Evolutionary conservation across 2,797 vertebrate genomes (phyloP), one percentile per base, ranked within the genome.

Genomic region (Lutjanus campechanus): DNA sequence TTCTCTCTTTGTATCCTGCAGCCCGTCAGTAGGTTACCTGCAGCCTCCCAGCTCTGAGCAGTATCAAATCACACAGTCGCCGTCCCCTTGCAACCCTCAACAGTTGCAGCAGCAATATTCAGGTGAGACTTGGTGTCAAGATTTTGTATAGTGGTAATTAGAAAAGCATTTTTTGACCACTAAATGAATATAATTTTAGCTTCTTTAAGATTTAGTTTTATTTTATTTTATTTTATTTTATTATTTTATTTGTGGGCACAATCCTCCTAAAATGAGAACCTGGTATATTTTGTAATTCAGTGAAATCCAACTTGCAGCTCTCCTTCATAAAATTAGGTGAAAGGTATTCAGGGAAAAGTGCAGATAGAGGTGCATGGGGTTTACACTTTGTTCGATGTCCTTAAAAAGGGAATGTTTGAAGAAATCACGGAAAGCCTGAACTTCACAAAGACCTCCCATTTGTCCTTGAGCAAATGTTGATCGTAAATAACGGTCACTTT

Each of bases 21-120:
- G 98, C 94, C 96, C 97, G 0, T 98, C 98, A 0, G 97, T 99
- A 83, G 95, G 98, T 77, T 99, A 98, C 93, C 95, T 99, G 76
- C 98, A 98, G 89, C 95, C 98, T 25, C 96, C 97, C 68, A 97
- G 94, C 92, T 96, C 97, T 15, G 98, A 99, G 69, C 98, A 99
- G 96, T 99, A 98, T 92, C 97, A 97, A 94, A 96, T 99, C 94
- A 97, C 97, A 41, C 98, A 97, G 92, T 97, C 98, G 60, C 96
- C 98, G 0, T 97, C 98, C 1, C 97, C 98, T 76, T 99, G 98
- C 96, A 99, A 96, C 93, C 97, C 97, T 12, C 97, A 96, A 44
- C 97, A 97, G 94, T 96, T 99, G 91, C 97, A 98, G 94, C 98
- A 98, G 95, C 98, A 98, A 97, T 99, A 97, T 97, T 97, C 98